phyloP scores from a whole-genome alignment of 2,113 vertebrate species.

The Megalops atlanticus region DNA sequence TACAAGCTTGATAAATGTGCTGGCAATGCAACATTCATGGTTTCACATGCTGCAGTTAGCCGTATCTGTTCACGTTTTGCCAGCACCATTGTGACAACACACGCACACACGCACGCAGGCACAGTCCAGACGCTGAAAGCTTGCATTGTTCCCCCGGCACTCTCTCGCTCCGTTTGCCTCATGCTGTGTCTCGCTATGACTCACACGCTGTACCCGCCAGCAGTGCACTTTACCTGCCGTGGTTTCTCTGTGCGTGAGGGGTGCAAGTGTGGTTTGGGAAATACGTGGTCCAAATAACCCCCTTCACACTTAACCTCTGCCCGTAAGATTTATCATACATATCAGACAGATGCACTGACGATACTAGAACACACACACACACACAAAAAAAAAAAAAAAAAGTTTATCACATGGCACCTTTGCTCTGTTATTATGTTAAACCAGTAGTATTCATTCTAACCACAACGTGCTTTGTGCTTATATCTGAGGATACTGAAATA shows the following conservation, averaged over 20 bases:
- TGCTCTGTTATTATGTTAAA: too few relatives aligned
- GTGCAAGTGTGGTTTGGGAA: neutral
- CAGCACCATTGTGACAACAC: neutral
- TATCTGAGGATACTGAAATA: too few relatives aligned
- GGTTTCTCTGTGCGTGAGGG: neutral
- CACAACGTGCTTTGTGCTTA: too few relatives aligned
- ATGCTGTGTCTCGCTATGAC: neutral
- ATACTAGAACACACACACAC: neutral
- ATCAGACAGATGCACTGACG: neutral
- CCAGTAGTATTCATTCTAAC: too few relatives aligned
- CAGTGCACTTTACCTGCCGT: neutral
- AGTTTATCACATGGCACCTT: neutral
- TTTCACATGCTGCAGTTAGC: neutral
- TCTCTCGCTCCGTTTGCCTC: neutral
- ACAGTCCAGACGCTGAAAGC: neutral
- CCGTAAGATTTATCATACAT: neutral
- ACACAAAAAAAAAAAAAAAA: too few relatives aligned
- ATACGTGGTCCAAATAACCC: neutral
- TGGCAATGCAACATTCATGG: too few relatives aligned
- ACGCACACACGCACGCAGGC: neutral
- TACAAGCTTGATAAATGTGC: too few relatives aligned
- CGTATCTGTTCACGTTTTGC: constrained; percentile 7
- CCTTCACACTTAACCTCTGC: neutral
- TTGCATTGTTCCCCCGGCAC: neutral
- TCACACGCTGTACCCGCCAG: neutral